Conservation (phyloP, 35 echinoderm and acorn worm species). For the Patiria miniata region DNA sequence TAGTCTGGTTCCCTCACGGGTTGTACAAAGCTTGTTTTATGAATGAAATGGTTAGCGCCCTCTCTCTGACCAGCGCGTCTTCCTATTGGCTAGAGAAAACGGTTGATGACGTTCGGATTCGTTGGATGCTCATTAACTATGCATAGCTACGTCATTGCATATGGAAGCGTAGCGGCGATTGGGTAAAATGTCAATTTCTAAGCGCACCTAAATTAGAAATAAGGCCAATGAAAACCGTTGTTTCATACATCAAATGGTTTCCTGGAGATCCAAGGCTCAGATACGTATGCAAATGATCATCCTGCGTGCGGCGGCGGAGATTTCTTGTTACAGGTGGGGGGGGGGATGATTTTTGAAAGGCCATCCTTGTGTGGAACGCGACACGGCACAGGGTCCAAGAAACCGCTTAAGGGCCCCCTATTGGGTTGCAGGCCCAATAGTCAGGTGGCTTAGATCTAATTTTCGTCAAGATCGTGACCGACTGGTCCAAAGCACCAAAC, state of each 20-base stretch:
- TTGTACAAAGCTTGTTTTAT: neutral
- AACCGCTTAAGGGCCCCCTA: too few relatives aligned
- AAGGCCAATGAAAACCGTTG: neutral
- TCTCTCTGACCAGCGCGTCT: neutral
- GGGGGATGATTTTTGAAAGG: too few relatives aligned
- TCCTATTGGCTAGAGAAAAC: constrained; percentile 20
- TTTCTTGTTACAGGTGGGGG: too few relatives aligned
- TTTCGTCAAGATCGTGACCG: too few relatives aligned
- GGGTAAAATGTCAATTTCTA: neutral
- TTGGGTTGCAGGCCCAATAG: too few relatives aligned
- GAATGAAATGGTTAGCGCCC: neutral
- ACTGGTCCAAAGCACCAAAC: too few relatives aligned
- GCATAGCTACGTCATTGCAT: too few relatives aligned
- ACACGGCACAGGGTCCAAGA: too few relatives aligned
- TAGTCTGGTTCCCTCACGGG: too few relatives aligned
- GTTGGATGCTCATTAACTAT: neutral
- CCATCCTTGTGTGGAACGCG: too few relatives aligned
- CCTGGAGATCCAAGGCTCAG: neutral
- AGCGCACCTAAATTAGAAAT: neutral
- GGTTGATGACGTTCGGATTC: constrained; percentile 2
- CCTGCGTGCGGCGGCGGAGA: too few relatives aligned
- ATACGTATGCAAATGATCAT: neutral
- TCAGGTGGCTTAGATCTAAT: too few relatives aligned
- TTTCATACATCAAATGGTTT: neutral
- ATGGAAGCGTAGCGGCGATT: neutral